These are phyloP conservation scores for Pristionchus pacificus DNA, from an alignment of 1,140 invertebrate genomes.

Conservation along the genomic window DNA sequence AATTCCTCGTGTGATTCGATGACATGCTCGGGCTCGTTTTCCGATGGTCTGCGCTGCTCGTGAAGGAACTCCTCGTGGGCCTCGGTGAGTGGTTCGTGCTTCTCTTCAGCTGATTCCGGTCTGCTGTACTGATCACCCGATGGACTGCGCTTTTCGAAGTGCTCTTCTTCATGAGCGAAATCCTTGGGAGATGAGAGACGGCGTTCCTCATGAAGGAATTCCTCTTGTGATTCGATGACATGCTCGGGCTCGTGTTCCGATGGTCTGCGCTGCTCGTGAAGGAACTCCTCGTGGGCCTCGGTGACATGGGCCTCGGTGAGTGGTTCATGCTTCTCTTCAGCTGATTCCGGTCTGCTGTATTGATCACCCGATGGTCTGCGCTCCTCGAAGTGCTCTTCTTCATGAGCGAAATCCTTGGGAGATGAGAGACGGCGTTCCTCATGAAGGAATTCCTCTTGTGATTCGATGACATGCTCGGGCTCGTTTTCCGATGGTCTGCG, in stretches of 20 bases:
- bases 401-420: not conserved
- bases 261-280: conserved; percentile 5
- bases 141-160: not conserved
- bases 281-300: conserved; percentile 1
- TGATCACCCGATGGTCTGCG: no score
- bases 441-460: not conserved
- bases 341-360: not conserved
- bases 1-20: no score
- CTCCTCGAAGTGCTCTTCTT: not conserved
- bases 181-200: not conserved
- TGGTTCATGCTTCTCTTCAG: not conserved
- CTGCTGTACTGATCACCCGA: not conserved
- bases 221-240: conserved; percentile 1
- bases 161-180: not conserved
- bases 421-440: not conserved
- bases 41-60: no score
- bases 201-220: conserved; percentile 8
- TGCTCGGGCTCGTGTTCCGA: not conserved
- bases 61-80: not conserved
- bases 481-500: conserved; percentile 8
- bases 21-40: no score
- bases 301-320: conserved; percentile 1
- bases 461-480: not conserved
- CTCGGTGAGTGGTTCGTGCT: conserved; percentile 3
- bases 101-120: not conserved